Evolutionary conservation across 2,113 vertebrate species (phyloP), one percentile per base, ranked within the genome.

Genomic region (Mormyrus iriodes): DNA sequence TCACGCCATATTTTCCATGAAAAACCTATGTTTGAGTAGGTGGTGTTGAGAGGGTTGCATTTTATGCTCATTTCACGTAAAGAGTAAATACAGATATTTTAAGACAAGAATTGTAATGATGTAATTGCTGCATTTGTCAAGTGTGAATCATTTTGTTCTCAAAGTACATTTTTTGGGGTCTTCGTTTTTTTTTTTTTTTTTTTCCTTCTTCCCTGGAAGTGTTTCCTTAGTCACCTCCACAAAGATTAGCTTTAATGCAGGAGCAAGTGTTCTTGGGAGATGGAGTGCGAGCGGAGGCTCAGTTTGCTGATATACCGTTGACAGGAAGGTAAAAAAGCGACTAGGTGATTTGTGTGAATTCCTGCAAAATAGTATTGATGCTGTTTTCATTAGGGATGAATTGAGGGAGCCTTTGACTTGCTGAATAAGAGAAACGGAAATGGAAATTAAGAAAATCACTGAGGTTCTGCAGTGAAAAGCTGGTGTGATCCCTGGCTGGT

Each of bases 171-270:
- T 94, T 85, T 69, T 39, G 84, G 13, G 55, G 52, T 85, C 44
- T 76, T 95, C 93, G 93, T 94, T 94, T 94, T 91, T 90, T 51
- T 90, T 93, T 93, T 91, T 92, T 90, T 88, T 5, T 58, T 24
- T 58, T 58, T 58, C n/a, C n/a, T n/a, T n/a, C n/a, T 93, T 94
- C 93, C 90, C 93, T 92, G 73, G 84, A 90, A 93, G 91, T 92
- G 90, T 93, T 85, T 94, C 93, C 93, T 93, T 93, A 94, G 93
- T 95, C 94, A 92, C 95, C 95, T 10, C 27, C 92, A 90, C 95
- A 95, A 96, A 94, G 96, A 96, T 96, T 96, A 96, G 97, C 97
- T 97, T 97, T 97, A 96, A 95, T 92, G 94, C 97, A 96, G 95
- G 95, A 95, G 95, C 96, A 95, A 95, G 94, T 95, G 95, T 96